Percentiles rank a stretch among this genome's conserved stretches.
Evolutionary conservation across 2,888 invertebrate genomes (phyloP).

Genomic region (Drosophila heteroneura): DNA sequence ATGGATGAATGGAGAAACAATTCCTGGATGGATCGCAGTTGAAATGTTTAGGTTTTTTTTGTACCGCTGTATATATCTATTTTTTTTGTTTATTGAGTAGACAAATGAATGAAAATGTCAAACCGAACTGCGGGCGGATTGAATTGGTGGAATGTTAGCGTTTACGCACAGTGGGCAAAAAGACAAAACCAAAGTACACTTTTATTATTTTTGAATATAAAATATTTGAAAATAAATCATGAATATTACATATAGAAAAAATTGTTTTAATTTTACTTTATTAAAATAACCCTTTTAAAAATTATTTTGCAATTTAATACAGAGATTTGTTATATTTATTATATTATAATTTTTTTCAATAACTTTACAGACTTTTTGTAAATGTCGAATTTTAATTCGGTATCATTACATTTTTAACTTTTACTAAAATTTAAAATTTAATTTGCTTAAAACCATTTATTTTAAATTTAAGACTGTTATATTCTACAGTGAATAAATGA

Average conservation of each 20-base stretch:
- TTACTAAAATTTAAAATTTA: neutral
- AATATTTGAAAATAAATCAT: neutral
- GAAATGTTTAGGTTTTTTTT: constrained; percentile 44
- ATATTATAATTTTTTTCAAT: neutral
- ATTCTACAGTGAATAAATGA: neutral
- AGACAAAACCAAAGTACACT: neutral
- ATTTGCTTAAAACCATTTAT: neutral
- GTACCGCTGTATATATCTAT: constrained; percentile 8
- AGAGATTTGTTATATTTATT: neutral
- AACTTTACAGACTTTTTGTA: neutral
- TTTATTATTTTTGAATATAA: neutral
- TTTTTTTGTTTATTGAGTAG: constrained; percentile 58
- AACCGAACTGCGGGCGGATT: constrained; percentile 56
- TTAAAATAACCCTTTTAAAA: neutral
- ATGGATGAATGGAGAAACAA: constrained; percentile 55
- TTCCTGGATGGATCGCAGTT: constrained; percentile 65
- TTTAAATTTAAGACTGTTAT: neutral
- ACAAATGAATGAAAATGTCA: constrained; percentile 82
- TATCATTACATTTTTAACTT: neutral
- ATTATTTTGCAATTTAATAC: neutral
- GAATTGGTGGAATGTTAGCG: constrained; percentile 25
- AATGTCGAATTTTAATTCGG: no score
- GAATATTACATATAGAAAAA: neutral
- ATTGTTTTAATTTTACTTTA: neutral
- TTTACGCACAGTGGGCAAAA: constrained; percentile 13